Evolutionary conservation across 2,888 invertebrate species (phyloP), one percentile per base, ranked within the genome.

Genomic region (Limulus polyphemus): DNA sequence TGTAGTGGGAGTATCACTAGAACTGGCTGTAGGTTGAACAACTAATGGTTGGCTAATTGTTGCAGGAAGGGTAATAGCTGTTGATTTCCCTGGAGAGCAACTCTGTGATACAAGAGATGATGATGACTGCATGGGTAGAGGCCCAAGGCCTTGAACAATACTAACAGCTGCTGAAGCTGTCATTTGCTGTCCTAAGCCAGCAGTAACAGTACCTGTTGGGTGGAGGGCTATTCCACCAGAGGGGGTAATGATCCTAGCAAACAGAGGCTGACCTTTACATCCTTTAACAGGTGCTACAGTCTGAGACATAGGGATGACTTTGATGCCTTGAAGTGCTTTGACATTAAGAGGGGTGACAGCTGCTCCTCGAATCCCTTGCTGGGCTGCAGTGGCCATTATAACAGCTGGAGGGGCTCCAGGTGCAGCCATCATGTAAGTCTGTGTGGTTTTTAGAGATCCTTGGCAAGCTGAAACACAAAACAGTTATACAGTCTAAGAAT

Each of bases 281-380:
- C 62, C 63, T 14, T 58, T n/a, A 12, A 50, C 59, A 10, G 52
- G n/a, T 14, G 54, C 54, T 12, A 62, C 49, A 1, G 62, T 54
- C 56, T 68, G 68, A 10, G 68, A 56, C 14, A 68, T 61, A 16
- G 68, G 68, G 55, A 68, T 68, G 47, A 68, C 68, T 60, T 68
- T 68, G 10, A 68, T 67, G 12, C 68, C 64, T 51, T 67, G 66
- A 32, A 68, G 58, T 4, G 68, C 60, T 63, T 65, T 66, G 49
- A 67, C 56, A 46, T 65, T 67, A 14, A 65, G 58, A 1, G 67
- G 61, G 11, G 65, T 62, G 2, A 65, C 64, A 13, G 65, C 57
- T 32, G 32, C 32, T 32, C 32, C 32, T 9, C 67, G 57, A 47
- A 66, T 52, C 11, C 60, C 61, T 1, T 59, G 61, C 54, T 66